Evolutionary conservation across 2,888 invertebrate genomes (phyloP).

Genomic region (Steromphala cineraria): DNA sequence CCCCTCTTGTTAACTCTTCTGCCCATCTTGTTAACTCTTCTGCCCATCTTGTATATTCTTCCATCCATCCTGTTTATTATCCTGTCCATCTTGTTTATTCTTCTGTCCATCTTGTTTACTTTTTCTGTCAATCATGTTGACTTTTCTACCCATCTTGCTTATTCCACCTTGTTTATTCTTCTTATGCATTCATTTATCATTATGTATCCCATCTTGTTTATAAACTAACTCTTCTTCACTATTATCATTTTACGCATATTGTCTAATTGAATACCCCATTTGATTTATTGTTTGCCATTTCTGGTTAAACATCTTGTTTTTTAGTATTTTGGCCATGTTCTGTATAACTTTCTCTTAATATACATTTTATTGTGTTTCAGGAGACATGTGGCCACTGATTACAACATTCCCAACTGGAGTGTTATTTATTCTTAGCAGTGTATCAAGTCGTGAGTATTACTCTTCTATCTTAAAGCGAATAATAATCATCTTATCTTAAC

Average conservation of each 20-base stretch:
- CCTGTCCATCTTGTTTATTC: neutral
- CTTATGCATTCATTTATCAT: too few relatives aligned
- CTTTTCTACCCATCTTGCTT: too few relatives aligned
- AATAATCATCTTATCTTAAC: too few relatives aligned
- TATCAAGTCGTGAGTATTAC: slow-evolving; percentile 26
- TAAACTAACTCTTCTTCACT: too few relatives aligned
- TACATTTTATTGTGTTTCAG: neutral
- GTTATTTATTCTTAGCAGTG: slow-evolving; percentile 27
- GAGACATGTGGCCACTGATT: slow-evolving; percentile 30
- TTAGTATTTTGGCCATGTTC: neutral
- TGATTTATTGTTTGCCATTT: too few relatives aligned
- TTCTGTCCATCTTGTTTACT: too few relatives aligned
- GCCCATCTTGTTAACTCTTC: neutral
- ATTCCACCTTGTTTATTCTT: too few relatives aligned
- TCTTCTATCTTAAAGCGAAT: neutral
- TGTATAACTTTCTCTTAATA: neutral
- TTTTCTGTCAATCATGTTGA: too few relatives aligned
- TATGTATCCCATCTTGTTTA: too few relatives aligned
- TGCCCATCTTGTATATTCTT: neutral
- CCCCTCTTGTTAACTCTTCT: neutral
- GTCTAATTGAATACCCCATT: too few relatives aligned
- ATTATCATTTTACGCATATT: too few relatives aligned
- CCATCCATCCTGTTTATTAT: neutral
- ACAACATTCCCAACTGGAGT: slow-evolving; percentile 24
- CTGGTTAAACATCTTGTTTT: too few relatives aligned